Conservation (phyloP, 2,113 vertebrate genomes). For the Chloropsis hardwickii region DNA sequence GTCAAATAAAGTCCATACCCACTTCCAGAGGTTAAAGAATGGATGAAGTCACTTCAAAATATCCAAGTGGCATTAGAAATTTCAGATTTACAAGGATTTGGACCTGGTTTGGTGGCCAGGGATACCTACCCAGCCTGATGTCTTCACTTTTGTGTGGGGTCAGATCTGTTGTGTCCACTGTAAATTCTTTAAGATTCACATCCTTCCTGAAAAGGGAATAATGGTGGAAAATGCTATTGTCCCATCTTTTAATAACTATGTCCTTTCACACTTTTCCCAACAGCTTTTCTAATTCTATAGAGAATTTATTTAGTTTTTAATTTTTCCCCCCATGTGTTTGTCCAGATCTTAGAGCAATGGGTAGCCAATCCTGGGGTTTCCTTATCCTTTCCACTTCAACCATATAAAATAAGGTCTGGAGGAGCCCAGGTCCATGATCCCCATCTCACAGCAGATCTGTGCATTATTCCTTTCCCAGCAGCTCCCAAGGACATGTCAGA, state of each 20-base stretch:
- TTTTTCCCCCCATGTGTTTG: fast-evolving
- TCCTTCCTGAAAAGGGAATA: constrained; percentile 71
- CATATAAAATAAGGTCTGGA: background rate
- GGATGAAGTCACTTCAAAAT: background rate
- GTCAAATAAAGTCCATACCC: background rate
- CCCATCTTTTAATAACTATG: background rate
- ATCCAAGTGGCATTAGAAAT: background rate
- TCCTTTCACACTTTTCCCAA: background rate
- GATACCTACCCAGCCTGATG: constrained; percentile 78
- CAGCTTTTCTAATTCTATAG: background rate
- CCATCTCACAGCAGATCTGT: background rate
- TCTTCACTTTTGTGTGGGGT: constrained; percentile 75
- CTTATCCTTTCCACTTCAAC: background rate
- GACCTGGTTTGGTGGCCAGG: background rate
- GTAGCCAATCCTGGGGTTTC: background rate
- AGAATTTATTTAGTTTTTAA: background rate
- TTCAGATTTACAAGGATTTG: background rate
- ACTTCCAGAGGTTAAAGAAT: background rate
- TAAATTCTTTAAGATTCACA: constrained; percentile 77
- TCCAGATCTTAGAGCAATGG: background rate
- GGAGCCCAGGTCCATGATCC: background rate
- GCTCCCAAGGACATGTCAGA: background rate
- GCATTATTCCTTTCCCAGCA: background rate
- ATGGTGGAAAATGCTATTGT: background rate
- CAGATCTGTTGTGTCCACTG: constrained; percentile 75